Conservation (phyloP, 2,888 invertebrate genomes). For the Scaptomyza cyrtandrae region DNA sequence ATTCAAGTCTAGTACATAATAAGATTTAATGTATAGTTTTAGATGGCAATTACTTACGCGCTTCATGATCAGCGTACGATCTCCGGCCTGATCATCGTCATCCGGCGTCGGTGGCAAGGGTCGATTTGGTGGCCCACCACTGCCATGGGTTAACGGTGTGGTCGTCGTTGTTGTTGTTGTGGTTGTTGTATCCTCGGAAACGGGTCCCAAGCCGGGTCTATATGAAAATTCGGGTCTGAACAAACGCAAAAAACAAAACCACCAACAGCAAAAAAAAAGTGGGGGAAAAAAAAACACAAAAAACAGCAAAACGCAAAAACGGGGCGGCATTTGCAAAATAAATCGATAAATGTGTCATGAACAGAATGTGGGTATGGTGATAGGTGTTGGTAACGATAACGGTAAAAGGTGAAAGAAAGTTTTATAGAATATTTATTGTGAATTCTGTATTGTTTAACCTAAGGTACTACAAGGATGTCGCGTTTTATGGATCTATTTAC, state of each 20-base stretch:
- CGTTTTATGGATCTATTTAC: conserved; percentile 1
- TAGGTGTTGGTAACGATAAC: conserved; percentile 18
- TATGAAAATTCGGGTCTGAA: conserved; percentile 93
- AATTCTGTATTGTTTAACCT: conserved; percentile 18
- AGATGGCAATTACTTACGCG: conserved; percentile 88
- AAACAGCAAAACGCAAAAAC: conserved; percentile 54
- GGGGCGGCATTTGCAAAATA: conserved; percentile 42
- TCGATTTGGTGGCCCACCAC: conserved; percentile 93
- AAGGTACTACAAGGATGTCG: conserved; percentile 4
- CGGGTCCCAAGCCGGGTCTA: conserved; percentile 89
- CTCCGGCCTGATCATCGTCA: conserved; percentile 92
- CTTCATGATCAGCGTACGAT: conserved; percentile 96
- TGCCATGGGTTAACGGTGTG: conserved; percentile 82
- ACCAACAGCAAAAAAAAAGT: conserved; percentile 49
- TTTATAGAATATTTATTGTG: conserved; percentile 41
- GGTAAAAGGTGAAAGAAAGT: conserved; percentile 45
- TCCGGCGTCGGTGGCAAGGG: conserved; percentile 98
- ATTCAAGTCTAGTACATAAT: conserved; percentile 21
- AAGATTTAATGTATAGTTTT: conserved; percentile 6
- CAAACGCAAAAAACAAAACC: conserved; percentile 69
- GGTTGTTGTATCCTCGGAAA: conserved; percentile 85
- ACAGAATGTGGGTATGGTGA: conserved; percentile 1
- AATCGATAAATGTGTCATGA: conserved; percentile 4
- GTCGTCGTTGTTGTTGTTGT: conserved; percentile 73
- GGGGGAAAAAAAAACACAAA: conserved; percentile 56